phyloP scores from a whole-genome alignment of 2,888 invertebrate genomes.

The Drosophila niveifrons region DNA sequence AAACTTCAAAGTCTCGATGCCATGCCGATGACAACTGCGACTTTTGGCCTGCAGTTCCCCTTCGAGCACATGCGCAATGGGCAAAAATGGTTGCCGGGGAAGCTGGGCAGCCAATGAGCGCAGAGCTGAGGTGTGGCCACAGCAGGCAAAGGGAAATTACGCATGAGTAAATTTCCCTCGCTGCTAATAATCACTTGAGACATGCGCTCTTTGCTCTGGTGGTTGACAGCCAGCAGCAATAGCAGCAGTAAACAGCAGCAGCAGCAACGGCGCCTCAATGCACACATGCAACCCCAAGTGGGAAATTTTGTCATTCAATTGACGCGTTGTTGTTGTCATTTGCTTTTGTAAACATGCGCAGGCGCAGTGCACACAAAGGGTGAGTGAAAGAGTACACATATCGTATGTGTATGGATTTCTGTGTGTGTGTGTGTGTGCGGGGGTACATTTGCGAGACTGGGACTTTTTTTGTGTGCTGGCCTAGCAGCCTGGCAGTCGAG shows the following conservation, averaged over 20 bases:
- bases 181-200: slow-evolving; percentile 81
- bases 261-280: neutral
- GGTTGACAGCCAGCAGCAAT: slow-evolving; percentile 7
- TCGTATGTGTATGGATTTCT: slow-evolving; percentile 12
- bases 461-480: slow-evolving; percentile 54
- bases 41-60: slow-evolving; percentile 56
- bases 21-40: slow-evolving; percentile 11
- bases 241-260: neutral
- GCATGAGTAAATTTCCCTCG: slow-evolving; percentile 79
- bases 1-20: slow-evolving; percentile 15
- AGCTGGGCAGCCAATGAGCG: slow-evolving; percentile 77
- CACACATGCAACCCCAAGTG: slow-evolving; percentile 32
- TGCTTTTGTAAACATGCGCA: slow-evolving; percentile 81
- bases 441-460: slow-evolving; percentile 69
- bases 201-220: slow-evolving; percentile 68
- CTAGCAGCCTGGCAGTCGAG: slow-evolving; percentile 10
- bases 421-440: slow-evolving; percentile 40
- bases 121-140: slow-evolving; percentile 78
- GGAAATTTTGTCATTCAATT: slow-evolving; percentile 38
- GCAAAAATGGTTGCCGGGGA: slow-evolving; percentile 80
- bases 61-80: slow-evolving; percentile 68
- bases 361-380: slow-evolving; percentile 55
- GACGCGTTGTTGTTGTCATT: slow-evolving; percentile 46
- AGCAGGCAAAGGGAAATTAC: slow-evolving; percentile 69
- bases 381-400: slow-evolving; percentile 13